Percentiles rank a stretch among this genome's conserved stretches.
phyloP scores from a whole-genome alignment of 2,113 vertebrate species.

The Penelope pileata region DNA sequence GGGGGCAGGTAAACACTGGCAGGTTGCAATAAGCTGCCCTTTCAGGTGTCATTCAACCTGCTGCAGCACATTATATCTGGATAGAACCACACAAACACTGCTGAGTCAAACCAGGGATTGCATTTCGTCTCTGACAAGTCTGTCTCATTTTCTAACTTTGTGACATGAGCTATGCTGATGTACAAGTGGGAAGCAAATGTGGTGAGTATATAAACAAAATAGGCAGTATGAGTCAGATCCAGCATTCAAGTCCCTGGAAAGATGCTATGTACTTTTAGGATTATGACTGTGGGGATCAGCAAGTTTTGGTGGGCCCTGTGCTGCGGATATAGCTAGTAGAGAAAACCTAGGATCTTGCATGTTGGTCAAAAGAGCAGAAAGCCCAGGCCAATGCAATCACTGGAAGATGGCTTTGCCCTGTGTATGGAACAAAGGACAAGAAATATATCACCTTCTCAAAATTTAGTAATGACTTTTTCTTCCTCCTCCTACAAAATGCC shows the following conservation, averaged over 20 bases:
- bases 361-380: neutral
- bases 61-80: neutral
- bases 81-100: neutral
- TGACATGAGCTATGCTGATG: conserved; percentile 21
- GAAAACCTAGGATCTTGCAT: neutral
- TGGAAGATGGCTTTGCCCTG: neutral
- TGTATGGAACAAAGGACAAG: neutral
- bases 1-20: neutral
- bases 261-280: neutral
- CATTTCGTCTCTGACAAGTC: conserved; percentile 36
- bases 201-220: conserved; percentile 40
- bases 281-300: neutral
- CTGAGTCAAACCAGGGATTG: conserved; percentile 50
- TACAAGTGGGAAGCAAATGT: conserved; percentile 38
- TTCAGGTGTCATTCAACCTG: neutral
- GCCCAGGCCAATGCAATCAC: neutral
- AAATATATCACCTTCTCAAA: neutral
- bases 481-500: neutral
- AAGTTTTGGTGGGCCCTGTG: neutral
- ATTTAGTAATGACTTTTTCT: neutral
- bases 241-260: neutral
- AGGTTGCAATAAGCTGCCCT: neutral
- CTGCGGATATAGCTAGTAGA: neutral
- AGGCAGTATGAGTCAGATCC: conserved; percentile 49
- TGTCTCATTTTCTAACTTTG: conserved; percentile 54